Evolutionary conservation across 2,888 invertebrate genomes (phyloP).

Genomic region (Arge pagana): DNA sequence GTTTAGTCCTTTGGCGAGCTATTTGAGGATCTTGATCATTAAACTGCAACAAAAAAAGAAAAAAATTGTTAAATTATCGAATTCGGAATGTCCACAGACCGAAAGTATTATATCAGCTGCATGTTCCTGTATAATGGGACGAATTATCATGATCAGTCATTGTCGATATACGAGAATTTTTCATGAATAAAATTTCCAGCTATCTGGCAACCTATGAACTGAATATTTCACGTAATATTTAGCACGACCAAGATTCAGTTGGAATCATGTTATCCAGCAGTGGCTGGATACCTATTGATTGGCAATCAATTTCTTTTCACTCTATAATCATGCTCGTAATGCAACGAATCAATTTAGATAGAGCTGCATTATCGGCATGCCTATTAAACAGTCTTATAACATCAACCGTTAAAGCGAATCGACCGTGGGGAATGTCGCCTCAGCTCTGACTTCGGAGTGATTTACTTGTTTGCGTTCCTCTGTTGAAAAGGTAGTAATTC

Average conservation of each 20-base stretch:
- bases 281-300: conserved; percentile 4
- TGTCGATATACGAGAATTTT: too few species aligned
- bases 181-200: too few species aligned
- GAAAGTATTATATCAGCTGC: too few species aligned
- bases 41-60: conserved; percentile 43
- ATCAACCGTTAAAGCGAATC: too few species aligned
- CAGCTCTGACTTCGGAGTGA: too few species aligned
- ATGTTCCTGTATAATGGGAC: too few species aligned
- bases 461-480: too few species aligned
- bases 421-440: too few species aligned
- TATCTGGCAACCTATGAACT: too few species aligned
- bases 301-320: conserved; percentile 8
- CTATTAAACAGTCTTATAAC: neutral
- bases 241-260: neutral
- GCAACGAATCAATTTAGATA: conserved; percentile 8
- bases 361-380: neutral
- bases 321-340: conserved; percentile 1
- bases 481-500: too few species aligned
- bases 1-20: conserved; percentile 30
- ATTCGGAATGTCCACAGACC: too few species aligned
- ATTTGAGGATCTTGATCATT: conserved; percentile 51
- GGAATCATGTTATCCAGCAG: neutral
- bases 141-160: too few species aligned
- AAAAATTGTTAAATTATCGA: neutral
- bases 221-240: neutral